Base-by-base conservation (phyloP, 2,888 invertebrate species). In the Phaedon cochleariae region DNA sequence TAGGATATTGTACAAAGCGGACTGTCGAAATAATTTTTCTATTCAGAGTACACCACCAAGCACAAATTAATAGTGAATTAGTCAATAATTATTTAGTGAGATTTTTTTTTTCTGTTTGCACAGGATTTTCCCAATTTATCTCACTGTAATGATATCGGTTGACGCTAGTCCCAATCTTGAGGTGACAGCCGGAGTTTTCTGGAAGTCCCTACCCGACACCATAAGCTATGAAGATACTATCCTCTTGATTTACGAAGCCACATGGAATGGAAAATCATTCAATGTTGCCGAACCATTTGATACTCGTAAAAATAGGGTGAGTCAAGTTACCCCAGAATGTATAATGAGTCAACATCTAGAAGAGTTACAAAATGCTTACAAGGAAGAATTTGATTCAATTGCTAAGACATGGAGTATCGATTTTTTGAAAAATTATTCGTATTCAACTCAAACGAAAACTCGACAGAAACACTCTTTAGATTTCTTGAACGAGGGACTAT, bases 151-250 rank as follows among this genome's bases (percentile, higher is more conserved):
- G n/a, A n/a, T n/a, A n/a, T 21, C 20, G 17, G 37, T 12, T 5
- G 10, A 22, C 10, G 22, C 41, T 6, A 22, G 2, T 10, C 49
- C 49, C 20, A 57, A 51, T 15, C n/a, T 59, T 15, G 63, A 64
- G 45, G 59, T 64, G 5, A 59, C 59, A 12, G 58, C 52, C 29
- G 64, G 68, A 9, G 68, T 67, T 0, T 70, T 59, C 52, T 72
- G 69, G 71, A 69, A 59, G 34, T 26, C 61, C 0, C 59, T 69
- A 1, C 66, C 71, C 0, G 18, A 66, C 18, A 61, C 68, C 0
- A 51, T 63, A 3, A 58, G 51, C 1, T 71, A 73, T 22, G 69
- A 70, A 46, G 68, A 69, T 5, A 63, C 65, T 0, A 65, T 69
- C 6, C 63, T 67, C 2, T 18, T 67, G 21, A 62, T 55, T 7